Evolutionary conservation across 2,797 vertebrate genomes (phyloP), one percentile per base, ranked within the genome.

Genomic region (Otus scops): DNA sequence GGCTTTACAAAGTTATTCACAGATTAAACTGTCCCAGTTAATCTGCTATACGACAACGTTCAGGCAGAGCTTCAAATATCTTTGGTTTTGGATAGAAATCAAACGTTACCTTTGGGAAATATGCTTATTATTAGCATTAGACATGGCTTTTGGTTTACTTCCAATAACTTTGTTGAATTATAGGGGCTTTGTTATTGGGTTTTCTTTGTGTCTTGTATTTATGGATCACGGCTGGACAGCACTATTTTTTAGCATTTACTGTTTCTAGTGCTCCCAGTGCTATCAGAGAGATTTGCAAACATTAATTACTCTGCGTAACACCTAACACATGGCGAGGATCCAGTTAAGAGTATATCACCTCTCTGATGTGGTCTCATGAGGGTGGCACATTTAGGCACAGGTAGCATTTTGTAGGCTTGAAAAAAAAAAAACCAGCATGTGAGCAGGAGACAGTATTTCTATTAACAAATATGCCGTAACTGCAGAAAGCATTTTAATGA

Each of bases 101-200:
- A 94, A 94, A 92, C 14, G 76, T 83, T 41, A 92, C 94, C 93
- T 96, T 64, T 53, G 93, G 95, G 94, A 97, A 96, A 96, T 85
- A 71, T 13, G 28, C 68, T 92, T 91, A 74, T 85, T 95, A 85
- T 92, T 91, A 92, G 82, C 51, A 7, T 95, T 80, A 93, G 89
- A 63, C 88, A 50, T 48, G 36, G 92, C 43, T 48, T 76, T 91
- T 95, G 92, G 89, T 41, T 63, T 21, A 28, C 68, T 51, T 91
- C 91, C 95, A 95, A 3, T 6, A 80, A 20, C 82, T 93, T 24
- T 8, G 68, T 13, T 60, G 91, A 70, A 59, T 79, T 80, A 9
- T 6, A 11, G 56, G 23, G 51, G 9, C 1, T 43, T 45, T 36
- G 51, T 59, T 67, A 6, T 10, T 13, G 63, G 17, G 7, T 24